phyloP scores from a whole-genome alignment of 2,888 invertebrate species.

The Trypoxylon attenuatum region DNA sequence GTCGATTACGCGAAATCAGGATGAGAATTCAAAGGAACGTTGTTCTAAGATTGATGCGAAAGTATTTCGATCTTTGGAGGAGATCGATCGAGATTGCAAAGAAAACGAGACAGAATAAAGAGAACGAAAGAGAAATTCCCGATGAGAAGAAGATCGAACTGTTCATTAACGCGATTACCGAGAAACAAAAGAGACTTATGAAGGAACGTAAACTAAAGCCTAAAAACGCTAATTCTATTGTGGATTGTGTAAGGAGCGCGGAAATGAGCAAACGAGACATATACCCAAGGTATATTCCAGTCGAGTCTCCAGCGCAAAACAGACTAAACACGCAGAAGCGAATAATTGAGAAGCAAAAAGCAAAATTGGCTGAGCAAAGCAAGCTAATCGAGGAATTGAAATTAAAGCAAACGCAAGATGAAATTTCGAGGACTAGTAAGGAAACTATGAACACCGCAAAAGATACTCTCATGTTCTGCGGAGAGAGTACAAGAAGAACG shows the following conservation, averaged over 20 bases:
- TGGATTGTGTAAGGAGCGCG: not conserved
- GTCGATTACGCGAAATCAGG: slow-evolving; percentile 54
- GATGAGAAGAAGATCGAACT: slow-evolving; percentile 66
- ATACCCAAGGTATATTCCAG: slow-evolving; percentile 14
- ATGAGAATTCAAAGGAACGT: slow-evolving; percentile 49
- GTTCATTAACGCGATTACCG: slow-evolving; percentile 63
- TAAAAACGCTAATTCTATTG: not conserved
- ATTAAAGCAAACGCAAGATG: slow-evolving; percentile 81
- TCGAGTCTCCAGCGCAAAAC: slow-evolving; percentile 58
- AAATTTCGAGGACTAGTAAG: slow-evolving; percentile 73
- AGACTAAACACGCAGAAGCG: slow-evolving; percentile 80
- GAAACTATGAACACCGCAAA: slow-evolving; percentile 78
- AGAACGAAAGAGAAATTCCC: slow-evolving; percentile 41
- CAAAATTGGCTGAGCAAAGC: slow-evolving; percentile 83
- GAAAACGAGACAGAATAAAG: slow-evolving; percentile 15
- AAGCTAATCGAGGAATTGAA: slow-evolving; percentile 84
- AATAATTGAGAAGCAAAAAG: slow-evolving; percentile 83
- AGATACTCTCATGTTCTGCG: slow-evolving; percentile 77
- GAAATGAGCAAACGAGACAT: slow-evolving; percentile 8
- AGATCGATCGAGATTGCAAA: slow-evolving; percentile 31
- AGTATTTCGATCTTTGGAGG: slow-evolving; percentile 61
- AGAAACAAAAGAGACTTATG: slow-evolving; percentile 58
- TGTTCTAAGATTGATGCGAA: slow-evolving; percentile 41
- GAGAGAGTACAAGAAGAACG: slow-evolving; percentile 58
- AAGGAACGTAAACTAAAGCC: slow-evolving; percentile 17